Percentiles rank a stretch among this genome's conserved stretches.
phyloP scores from a whole-genome alignment of 2,113 vertebrate genomes.

The Pelecanus crispus region DNA sequence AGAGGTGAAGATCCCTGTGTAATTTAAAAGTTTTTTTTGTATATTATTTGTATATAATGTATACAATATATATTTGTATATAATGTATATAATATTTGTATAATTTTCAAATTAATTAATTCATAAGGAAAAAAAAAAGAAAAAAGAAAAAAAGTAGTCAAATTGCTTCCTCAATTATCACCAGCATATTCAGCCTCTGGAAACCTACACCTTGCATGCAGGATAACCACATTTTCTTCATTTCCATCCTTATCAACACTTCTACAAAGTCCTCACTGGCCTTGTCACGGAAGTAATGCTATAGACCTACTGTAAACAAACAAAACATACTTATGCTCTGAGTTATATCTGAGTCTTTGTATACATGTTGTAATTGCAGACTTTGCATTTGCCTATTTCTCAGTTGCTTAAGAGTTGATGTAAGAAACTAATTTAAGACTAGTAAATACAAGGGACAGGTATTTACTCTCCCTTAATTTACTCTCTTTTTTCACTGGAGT shows the following conservation, averaged over 20 bases:
- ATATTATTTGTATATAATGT: too few species aligned
- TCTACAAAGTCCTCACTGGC: background rate
- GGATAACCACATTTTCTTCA: background rate
- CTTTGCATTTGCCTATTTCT: background rate
- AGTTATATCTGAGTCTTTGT: rapidly evolving
- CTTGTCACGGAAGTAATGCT: background rate
- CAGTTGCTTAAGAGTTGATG: background rate
- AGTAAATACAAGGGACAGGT: background rate
- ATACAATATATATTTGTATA: too few species aligned
- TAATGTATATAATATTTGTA: too few species aligned
- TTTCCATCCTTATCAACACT: background rate
- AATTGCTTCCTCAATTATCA: background rate
- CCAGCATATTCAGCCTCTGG: background rate
- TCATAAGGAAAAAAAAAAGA: too few species aligned
- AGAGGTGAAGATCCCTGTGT: background rate
- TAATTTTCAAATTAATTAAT: background rate
- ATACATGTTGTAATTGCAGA: background rate
- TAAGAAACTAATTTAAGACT: background rate
- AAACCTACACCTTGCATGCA: background rate
- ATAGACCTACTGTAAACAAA: background rate
- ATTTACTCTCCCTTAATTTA: background rate
- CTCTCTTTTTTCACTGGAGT: background rate
- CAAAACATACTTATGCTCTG: rapidly evolving
- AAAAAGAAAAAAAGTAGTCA: background rate
- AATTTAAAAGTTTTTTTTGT: too few species aligned